Percentiles rank a stretch among this genome's conserved stretches.
phyloP scores from a whole-genome alignment of 2,797 vertebrate species.

The Coccyzus lansbergi region DNA sequence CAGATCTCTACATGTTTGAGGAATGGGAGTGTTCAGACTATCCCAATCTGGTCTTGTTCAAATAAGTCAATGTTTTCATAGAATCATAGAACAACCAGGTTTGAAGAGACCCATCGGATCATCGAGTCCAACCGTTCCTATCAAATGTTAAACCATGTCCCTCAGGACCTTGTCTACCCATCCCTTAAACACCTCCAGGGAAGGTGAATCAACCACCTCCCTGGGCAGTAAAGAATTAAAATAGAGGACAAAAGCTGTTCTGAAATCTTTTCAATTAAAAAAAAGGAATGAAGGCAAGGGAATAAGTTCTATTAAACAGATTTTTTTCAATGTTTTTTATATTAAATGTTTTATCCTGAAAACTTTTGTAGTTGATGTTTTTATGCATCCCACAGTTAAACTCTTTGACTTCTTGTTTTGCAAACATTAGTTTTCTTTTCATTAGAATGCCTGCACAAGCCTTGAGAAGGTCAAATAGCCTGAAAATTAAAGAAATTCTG shows the following conservation, averaged over 20 bases:
- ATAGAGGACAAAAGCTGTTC: not conserved
- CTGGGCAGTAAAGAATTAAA: too few species aligned
- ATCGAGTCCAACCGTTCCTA: too few species aligned
- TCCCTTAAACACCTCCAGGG: too few species aligned
- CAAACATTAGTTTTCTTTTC: not conserved
- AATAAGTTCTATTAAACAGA: not conserved
- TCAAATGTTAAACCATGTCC: too few species aligned
- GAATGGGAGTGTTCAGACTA: not conserved
- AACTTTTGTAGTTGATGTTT: not conserved
- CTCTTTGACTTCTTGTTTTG: constrained; percentile 9
- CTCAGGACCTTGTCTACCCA: too few species aligned
- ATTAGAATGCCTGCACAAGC: constrained; percentile 10
- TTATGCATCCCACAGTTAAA: not conserved
- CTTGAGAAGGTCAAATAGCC: not conserved
- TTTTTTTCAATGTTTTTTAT: not conserved
- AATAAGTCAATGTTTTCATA: not conserved
- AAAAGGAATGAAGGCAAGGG: not conserved
- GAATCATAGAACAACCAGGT: too few species aligned
- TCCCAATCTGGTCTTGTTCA: not conserved
- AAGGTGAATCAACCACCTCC: too few species aligned
- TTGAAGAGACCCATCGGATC: too few species aligned
- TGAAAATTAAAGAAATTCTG: constrained; percentile 31
- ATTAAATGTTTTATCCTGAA: not conserved
- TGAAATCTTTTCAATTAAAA: not conserved
- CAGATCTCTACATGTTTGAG: not conserved